Conservation (phyloP, 2,888 invertebrate genomes). For the Eupithecia vulgata region DNA sequence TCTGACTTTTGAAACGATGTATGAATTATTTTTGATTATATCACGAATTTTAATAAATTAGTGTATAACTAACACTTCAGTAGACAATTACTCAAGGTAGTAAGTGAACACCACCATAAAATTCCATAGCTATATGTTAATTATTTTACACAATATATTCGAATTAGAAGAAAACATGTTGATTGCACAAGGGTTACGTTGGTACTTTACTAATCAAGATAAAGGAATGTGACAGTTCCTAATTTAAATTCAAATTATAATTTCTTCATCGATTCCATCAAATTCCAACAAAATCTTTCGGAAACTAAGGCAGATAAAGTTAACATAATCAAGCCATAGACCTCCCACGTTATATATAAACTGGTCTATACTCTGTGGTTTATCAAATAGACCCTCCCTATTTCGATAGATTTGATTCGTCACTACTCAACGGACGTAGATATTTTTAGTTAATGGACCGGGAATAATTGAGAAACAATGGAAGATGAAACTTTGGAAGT, state of each 20-base stretch:
- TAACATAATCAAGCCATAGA: slow-evolving; percentile 35
- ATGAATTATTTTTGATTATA: background rate
- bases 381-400: slow-evolving; percentile 29
- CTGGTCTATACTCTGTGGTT: slow-evolving; percentile 20
- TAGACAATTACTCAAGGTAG: background rate
- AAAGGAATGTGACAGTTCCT: slow-evolving; percentile 24
- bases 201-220: background rate
- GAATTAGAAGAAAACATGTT: background rate
- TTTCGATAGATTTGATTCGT: slow-evolving; percentile 41
- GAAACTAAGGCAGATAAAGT: slow-evolving; percentile 3
- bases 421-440: slow-evolving; percentile 34
- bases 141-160: background rate
- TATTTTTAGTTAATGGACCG: slow-evolving; percentile 43
- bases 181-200: background rate
- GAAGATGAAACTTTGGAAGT: slow-evolving; percentile 19
- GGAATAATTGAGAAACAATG: slow-evolving; percentile 42
- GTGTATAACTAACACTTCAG: background rate
- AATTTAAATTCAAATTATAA: slow-evolving; percentile 28
- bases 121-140: background rate
- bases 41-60: background rate
- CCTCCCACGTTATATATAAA: slow-evolving; percentile 41
- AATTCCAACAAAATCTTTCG: slow-evolving; percentile 13
- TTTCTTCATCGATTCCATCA: slow-evolving; percentile 30
- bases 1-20: background rate
- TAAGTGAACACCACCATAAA: background rate